These are phyloP conservation scores for Atopsyche davidsoni DNA, from an alignment of 1,140 invertebrate species.

Conservation along the genomic window DNA sequence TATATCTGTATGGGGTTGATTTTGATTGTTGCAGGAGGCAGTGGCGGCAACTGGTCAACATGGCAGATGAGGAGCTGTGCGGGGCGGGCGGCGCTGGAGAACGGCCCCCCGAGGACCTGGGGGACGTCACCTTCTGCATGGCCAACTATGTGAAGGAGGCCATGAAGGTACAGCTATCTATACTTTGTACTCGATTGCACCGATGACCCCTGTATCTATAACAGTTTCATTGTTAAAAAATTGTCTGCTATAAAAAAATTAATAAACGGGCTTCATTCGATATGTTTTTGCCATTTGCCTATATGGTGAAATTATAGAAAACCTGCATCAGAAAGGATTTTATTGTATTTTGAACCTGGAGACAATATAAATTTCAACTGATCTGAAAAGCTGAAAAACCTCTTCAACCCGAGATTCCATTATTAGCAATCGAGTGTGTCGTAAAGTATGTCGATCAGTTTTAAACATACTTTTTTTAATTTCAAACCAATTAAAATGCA, in stretches of 20 bases:
- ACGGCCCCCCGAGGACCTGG: slow-evolving; percentile 48
- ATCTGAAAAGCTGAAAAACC: too few species aligned
- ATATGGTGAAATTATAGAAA: too few species aligned
- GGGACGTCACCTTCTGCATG: slow-evolving; percentile 83
- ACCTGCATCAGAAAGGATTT: too few species aligned
- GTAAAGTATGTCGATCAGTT: slow-evolving; percentile 2
- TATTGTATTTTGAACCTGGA: too few species aligned
- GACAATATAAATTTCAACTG: too few species aligned
- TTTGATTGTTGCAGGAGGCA: background rate
- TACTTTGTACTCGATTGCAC: slow-evolving; percentile 7
- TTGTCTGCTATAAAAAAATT: too few species aligned
- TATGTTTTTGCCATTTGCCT: too few species aligned
- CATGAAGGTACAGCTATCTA: slow-evolving; percentile 56
- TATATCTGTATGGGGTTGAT: too few species aligned
- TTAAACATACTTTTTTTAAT: slow-evolving; percentile 8
- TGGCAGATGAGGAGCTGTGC: slow-evolving; percentile 19
- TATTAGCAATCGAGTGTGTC: background rate
- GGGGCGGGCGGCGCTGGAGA: slow-evolving; percentile 9
- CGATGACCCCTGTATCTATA: too few species aligned
- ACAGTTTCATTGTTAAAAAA: too few species aligned
- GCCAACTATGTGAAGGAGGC: slow-evolving; percentile 78
- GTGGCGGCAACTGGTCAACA: background rate
- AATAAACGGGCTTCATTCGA: too few species aligned
- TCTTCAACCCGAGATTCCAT: too few species aligned
- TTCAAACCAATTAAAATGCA: slow-evolving; percentile 7